Evolutionary conservation across 2,113 vertebrate genomes (phyloP), one percentile per base, ranked within the genome.

Genomic region (Lasiurus borealis): DNA sequence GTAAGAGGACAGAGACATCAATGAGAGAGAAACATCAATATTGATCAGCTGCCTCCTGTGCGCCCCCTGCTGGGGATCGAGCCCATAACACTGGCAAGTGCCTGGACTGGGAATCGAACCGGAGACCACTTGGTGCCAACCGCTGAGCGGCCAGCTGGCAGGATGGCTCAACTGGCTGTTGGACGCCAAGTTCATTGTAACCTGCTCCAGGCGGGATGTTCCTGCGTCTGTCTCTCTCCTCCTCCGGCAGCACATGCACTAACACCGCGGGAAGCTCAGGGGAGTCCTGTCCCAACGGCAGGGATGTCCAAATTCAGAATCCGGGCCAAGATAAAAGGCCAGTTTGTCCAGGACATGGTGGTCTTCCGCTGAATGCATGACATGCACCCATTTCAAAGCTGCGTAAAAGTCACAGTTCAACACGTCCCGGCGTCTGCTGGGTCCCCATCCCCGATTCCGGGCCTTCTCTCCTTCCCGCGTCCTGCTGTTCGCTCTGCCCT

Each of bases 181-280:
- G 91, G 89, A 52, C n/a, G 93, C 89, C 23, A 21, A 44, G 78
- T 93, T 85, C 85, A 85, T 52, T 85, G 85, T 68, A 75, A 93
- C 62, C 84, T 90, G 76, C 36, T 34, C 64, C 34, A 7, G 66
- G 85, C 18, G 82, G 6, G 34, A 68, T 73, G 83, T 69, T 64
- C 34, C 91, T n/a, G 81, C 73, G 36, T 27, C 84, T n/a, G 40
- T 27, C n/a, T 80, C 87, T 72, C 66, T 59, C 36, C 54, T 78
- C 80, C 71, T 44, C 50, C 36, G 34, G 54, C 36, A 66, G 76
- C 72, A 52, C 3, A 13, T n/a, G 66, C 34, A 40, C 29, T 31
- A 59, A n/a, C 48, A 75, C 0, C 0, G 23, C 0, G 40, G 81
- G 57, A 27, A 62, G 54, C n/a, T 77, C 44, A 2, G 11, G 73